Percentiles rank a stretch among this genome's conserved stretches.
Evolutionary conservation across 2,888 invertebrate species (phyloP).

Genomic region (Danaus chrysippus): DNA sequence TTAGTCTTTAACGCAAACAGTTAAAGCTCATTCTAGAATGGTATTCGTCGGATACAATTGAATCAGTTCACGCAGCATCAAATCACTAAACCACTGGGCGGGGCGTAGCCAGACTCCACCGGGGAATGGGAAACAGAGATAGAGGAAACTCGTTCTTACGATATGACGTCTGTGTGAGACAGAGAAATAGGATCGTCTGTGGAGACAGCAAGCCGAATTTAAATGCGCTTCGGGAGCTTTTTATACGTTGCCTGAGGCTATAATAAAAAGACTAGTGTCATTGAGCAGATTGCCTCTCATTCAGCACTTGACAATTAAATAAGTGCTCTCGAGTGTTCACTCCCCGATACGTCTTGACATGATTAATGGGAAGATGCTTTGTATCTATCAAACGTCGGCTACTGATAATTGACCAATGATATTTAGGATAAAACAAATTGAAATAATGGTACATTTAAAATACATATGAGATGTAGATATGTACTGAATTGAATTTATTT

Average conservation of each 20-base stretch:
- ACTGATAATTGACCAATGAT: conserved; percentile 59
- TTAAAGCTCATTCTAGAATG: conserved; percentile 70
- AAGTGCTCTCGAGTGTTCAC: conserved; percentile 68
- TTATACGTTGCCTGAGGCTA: conserved; percentile 66
- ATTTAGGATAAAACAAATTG: conserved; percentile 8
- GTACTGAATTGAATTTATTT: no score
- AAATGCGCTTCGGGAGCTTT: conserved; percentile 69
- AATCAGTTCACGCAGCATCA: conserved; percentile 80
- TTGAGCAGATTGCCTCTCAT: conserved; percentile 75
- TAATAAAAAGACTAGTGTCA: conserved; percentile 75
- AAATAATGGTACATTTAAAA: no score
- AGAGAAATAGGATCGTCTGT: conserved; percentile 60
- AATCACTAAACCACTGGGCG: conserved; percentile 80
- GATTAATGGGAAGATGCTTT: conserved; percentile 67
- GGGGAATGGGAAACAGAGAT: conserved; percentile 69
- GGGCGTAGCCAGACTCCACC: conserved; percentile 75
- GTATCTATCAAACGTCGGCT: conserved; percentile 72
- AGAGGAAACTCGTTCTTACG: conserved; percentile 48
- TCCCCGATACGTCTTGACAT: conserved; percentile 64
- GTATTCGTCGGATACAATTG: conserved; percentile 67
- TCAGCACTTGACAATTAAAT: conserved; percentile 76
- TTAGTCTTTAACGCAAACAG: conserved; percentile 70
- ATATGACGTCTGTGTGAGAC: conserved; percentile 45
- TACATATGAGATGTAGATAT: no score
- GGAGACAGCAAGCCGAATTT: conserved; percentile 66